Evolutionary conservation across 2,113 vertebrate species (phyloP).

Genomic region (Semnopithecus entellus): DNA sequence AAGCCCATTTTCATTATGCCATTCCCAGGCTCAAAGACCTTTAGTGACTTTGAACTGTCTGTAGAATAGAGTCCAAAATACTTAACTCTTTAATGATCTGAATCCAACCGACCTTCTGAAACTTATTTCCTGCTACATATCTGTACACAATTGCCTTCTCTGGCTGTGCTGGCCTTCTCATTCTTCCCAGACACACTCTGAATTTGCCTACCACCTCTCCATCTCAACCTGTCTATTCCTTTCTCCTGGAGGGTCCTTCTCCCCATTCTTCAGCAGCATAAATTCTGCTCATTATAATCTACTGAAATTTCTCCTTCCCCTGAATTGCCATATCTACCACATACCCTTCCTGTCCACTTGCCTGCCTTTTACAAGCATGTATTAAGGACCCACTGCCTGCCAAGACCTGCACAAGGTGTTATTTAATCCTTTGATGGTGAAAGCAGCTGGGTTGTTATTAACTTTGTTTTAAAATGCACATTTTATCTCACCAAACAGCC

Average conservation of each 20-base stretch:
- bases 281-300: not conserved
- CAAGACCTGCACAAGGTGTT: not conserved
- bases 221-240: not conserved
- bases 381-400: not conserved
- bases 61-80: not conserved
- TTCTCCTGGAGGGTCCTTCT: not conserved
- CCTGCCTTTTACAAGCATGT: not conserved
- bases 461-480: not conserved
- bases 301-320: not conserved
- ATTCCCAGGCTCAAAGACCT: not conserved
- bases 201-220: not conserved
- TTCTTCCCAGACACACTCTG: not conserved
- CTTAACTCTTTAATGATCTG: not conserved
- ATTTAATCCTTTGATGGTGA: not conserved
- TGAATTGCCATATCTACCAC: not conserved
- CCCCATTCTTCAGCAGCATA: not conserved
- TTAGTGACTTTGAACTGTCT: not conserved
- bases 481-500: conserved; percentile 18
- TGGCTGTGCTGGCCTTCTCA: not conserved
- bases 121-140: not conserved
- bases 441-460: not conserved
- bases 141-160: not conserved
- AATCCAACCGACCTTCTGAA: not conserved
- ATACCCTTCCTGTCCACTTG: not conserved
- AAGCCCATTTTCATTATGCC: not conserved